Base-by-base conservation (phyloP, 2,888 invertebrate species). In the Helleia helle region DNA sequence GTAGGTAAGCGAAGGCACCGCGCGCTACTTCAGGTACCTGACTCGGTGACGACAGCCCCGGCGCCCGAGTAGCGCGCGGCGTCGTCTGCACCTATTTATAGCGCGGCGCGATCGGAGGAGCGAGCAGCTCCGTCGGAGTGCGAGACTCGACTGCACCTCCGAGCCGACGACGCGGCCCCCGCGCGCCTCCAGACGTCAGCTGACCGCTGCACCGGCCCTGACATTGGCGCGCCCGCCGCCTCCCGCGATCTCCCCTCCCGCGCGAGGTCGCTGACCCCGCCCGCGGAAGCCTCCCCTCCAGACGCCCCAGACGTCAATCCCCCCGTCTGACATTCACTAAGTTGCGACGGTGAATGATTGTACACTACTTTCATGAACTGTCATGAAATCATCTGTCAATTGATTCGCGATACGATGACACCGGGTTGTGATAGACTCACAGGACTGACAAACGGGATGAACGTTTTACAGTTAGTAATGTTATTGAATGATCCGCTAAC, bases 21-120 rank as follows among this genome's bases (percentile, higher is more conserved):
- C 95, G 95, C 95, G 95, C 95, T 96, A 96, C 95, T 95, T 95
- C 95, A 94, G 95, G 95, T 96, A 96, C 95, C 95, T 96, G 95
- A 95, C 95, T 95, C 80, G 71, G 72, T 79, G 79, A 85, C 87
- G 87, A 84, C 81, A 94, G 94, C 91, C 87, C 88, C 86, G 93
- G 93, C 89, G 92, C 92, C 93, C 88, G 92, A 90, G 94, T 93
- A 94, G 90, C 94, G 89, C 94, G 92, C 89, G 89, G 87, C 64
- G 56, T 65, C 71, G 71, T 69, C 71, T 55, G 60, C 52, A 66
- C 58, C 67, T 75, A 71, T 70, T 59, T 50, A 71, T 71, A 73
- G 71, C 69, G 70, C 68, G 71, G 52, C 60, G 52, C 53, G 56
- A 41, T 48, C 52, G 50, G 54, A 57, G 64, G 56, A 59, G 64